Evolutionary conservation across 2,888 invertebrate species (phyloP), one percentile per base, ranked within the genome.

Genomic region (Epistrophella euchroma): DNA sequence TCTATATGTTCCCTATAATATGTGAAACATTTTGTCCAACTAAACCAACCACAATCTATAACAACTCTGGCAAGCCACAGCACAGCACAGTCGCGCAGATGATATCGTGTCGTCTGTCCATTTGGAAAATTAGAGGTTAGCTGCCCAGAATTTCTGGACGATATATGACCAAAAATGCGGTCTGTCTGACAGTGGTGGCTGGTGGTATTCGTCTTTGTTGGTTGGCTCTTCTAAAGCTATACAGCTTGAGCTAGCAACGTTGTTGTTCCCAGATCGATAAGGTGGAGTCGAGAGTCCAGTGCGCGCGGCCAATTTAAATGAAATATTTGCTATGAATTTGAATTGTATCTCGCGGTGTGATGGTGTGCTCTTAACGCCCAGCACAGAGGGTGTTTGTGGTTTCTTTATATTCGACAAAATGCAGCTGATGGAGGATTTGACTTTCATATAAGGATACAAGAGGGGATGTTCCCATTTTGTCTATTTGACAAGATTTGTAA

Each of bases 21-120:
- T 52, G 50, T 40, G 50, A 68, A 55, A 13, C 32, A 32, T 17
- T 60, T 35, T 66, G 47, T 66, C 47, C 22, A 25, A 45, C 60
- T 55, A 50, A 9, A 35, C 52, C 71, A 60, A 32, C 37, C 71
- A 58, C 56, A 71, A 45, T 47, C 19, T 11, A 40, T 19, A 50
- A 72, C 58, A n/a, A n/a, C n/a, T n/a, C n/a, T n/a, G n/a, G n/a
- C n/a, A n/a, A n/a, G n/a, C 1, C 22, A 22, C 17, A 25, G 25
- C 66, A 25, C 25, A 28, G 45, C 71, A 76, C 47, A 55, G 74
- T 58, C 68, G 68, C 50, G 80, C 84, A 82, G 87, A 88, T 84
- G 87, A 83, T 88, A 88, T 87, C 87, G 84, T 88, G 88, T 88
- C 88, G 88, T 83, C 85, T 88, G 88, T 85, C 73, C 80, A 80